Evolutionary conservation across 1,140 invertebrate genomes (phyloP).

Genomic region (Heliconius himera): DNA sequence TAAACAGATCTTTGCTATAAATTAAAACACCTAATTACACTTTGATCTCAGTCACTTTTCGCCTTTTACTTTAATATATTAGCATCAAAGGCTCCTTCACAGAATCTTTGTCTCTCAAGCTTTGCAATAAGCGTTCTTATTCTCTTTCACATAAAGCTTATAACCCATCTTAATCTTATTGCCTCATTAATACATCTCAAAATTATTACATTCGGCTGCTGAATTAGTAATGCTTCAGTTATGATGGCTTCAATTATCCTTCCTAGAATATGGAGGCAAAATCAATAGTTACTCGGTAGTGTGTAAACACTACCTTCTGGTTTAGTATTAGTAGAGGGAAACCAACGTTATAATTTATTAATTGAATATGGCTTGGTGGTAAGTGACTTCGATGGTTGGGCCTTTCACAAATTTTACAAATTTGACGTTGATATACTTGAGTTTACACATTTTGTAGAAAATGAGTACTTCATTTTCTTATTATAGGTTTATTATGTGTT

Average conservation of each 20-base stretch:
- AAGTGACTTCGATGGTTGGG: not conserved
- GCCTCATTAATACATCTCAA: constrained; percentile 38
- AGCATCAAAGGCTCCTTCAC: not conserved
- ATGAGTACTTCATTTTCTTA: too few relatives aligned
- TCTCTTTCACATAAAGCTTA: not conserved
- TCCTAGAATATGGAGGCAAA: constrained; percentile 15
- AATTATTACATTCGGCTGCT: constrained; percentile 11
- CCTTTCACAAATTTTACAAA: too few relatives aligned
- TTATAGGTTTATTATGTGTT: too few relatives aligned
- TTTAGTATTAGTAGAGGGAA: not conserved
- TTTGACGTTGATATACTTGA: too few relatives aligned
- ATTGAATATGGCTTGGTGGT: not conserved
- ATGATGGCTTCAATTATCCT: constrained; percentile 28
- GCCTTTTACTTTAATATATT: not conserved
- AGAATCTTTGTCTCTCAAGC: not conserved
- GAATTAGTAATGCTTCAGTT: constrained; percentile 39
- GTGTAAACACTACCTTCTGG: not conserved
- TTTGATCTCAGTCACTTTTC: constrained; percentile 10
- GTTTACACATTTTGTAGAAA: too few relatives aligned
- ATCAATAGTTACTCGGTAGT: constrained; percentile 17
- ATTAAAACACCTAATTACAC: constrained; percentile 3
- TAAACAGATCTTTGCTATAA: not conserved
- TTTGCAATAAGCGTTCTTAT: not conserved
- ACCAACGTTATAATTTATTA: not conserved
- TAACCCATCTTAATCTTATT: constrained; percentile 27